A percentile compares a stretch with the other conserved stretches of the same genome.
Evolutionary conservation across 2,797 vertebrate species (phyloP).

Genomic region (Rhinichthys osculus): DNA sequence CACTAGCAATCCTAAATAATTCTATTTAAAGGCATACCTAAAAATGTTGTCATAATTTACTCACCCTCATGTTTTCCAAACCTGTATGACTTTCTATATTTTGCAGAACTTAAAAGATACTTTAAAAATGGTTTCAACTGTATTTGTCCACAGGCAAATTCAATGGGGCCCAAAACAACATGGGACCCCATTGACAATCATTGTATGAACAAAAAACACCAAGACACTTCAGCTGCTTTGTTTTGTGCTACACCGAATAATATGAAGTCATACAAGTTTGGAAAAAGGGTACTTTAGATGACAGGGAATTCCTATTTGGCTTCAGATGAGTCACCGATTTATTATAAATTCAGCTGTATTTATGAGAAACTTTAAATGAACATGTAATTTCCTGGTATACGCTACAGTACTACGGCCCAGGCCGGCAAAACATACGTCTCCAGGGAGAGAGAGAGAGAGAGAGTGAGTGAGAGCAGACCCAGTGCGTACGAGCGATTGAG

Average conservation of each 20-base stretch:
- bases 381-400: slow-evolving; percentile 43
- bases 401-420: slow-evolving; percentile 16
- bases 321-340: not conserved
- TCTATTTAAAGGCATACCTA: not conserved
- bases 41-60: not conserved
- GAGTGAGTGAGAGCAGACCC: slow-evolving; percentile 26
- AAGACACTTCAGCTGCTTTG: not conserved
- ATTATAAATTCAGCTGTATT: slow-evolving; percentile 37
- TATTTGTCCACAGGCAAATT: not conserved
- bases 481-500: slow-evolving; percentile 11
- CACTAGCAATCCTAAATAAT: slow-evolving; percentile 8
- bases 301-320: not conserved
- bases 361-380: slow-evolving; percentile 53
- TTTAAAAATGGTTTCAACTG: not conserved
- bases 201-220: not conserved
- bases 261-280: not conserved
- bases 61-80: not conserved
- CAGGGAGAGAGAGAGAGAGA: slow-evolving; percentile 26
- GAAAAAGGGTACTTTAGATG: no score
- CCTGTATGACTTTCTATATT: not conserved
- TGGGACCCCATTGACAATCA: not conserved
- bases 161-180: not conserved
- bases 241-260: not conserved
- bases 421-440: slow-evolving; percentile 26
- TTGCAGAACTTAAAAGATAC: not conserved